A percentile compares a stretch with the other conserved stretches of the same genome.
Evolutionary conservation across 1,140 invertebrate species (phyloP).

Genomic region (Andrena cerasifolii): DNA sequence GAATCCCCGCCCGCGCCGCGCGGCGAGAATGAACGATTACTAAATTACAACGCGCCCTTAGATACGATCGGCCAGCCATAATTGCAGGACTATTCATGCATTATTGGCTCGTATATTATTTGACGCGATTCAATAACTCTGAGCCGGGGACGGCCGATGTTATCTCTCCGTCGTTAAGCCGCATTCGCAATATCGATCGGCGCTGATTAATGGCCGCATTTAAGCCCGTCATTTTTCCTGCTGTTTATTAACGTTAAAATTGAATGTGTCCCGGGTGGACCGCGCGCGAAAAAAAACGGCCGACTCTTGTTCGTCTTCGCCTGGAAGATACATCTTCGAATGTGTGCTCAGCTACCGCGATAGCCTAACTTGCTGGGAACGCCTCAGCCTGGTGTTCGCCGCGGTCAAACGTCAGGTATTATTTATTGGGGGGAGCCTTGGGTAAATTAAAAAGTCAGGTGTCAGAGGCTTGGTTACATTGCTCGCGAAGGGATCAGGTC

Average conservation of each 20-base stretch:
- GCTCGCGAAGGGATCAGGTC: too few species aligned
- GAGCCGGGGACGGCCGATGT: constrained; percentile 64
- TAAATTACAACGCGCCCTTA: constrained; percentile 70
- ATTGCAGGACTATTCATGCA: constrained; percentile 76
- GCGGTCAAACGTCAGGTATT: constrained; percentile 42
- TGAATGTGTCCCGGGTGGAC: constrained; percentile 67
- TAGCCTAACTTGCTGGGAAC: constrained; percentile 57
- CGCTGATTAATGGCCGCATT: constrained; percentile 71
- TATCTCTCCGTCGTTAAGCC: constrained; percentile 73
- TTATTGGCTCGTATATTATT: constrained; percentile 79
- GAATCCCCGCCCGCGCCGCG: constrained; percentile 2
- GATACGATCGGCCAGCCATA: constrained; percentile 72
- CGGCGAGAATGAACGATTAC: constrained; percentile 66
- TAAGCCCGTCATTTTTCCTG: constrained; percentile 69
- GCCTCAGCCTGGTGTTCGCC: constrained; percentile 39
- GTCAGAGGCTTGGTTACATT: constrained; percentile 12
- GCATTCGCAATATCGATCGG: constrained; percentile 75
- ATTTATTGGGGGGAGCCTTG: constrained; percentile 53
- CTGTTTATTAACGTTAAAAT: constrained; percentile 75
- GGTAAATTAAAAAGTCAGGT: constrained; percentile 56
- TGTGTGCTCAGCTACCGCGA: constrained; percentile 49
- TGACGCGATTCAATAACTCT: constrained; percentile 77
- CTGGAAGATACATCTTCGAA: constrained; percentile 56
- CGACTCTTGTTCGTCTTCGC: too few species aligned
- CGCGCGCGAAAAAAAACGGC: too few species aligned